Evolutionary conservation across 2,113 vertebrate species (phyloP).

Genomic region (Gymnogyps californianus): DNA sequence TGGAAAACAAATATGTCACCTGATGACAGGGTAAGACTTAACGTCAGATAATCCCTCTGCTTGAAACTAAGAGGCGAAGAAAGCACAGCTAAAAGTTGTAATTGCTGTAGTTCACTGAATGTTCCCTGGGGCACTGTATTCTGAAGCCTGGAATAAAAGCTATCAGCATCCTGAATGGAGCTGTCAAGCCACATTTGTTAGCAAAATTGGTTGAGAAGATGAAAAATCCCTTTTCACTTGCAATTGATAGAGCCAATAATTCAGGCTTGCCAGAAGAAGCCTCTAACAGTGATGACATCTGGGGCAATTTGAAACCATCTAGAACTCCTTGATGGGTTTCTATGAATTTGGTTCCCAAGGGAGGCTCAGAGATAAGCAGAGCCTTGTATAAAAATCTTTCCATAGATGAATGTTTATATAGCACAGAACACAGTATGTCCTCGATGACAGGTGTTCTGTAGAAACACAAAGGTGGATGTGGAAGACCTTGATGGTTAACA

Average conservation of each 20-base stretch:
- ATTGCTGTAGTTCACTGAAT: conserved; percentile 4
- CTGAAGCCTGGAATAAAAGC: conserved; percentile 28
- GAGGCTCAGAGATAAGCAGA: neutral
- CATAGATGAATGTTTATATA: neutral
- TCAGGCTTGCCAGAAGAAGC: conserved; percentile 15
- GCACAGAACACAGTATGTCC: neutral
- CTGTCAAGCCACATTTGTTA: conserved; percentile 49
- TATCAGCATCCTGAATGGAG: conserved; percentile 41
- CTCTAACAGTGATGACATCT: neutral
- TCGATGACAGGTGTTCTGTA: neutral
- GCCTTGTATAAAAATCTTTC: neutral
- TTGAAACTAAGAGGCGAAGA: neutral
- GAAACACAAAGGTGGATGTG: neutral
- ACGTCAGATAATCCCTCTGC: neutral
- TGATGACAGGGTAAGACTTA: neutral
- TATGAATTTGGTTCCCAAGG: neutral
- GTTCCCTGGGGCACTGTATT: conserved; percentile 26
- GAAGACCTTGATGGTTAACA: neutral
- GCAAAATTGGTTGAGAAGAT: conserved; percentile 32
- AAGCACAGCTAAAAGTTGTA: conserved; percentile 9
- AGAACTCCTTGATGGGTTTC: neutral
- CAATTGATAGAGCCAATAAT: conserved; percentile 25
- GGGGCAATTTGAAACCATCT: conserved; percentile 5
- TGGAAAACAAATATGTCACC: neutral
- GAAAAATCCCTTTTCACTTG: conserved; percentile 36